Evolutionary conservation across 2,113 vertebrate species (phyloP).

Genomic region (Sapayoa aenigma): DNA sequence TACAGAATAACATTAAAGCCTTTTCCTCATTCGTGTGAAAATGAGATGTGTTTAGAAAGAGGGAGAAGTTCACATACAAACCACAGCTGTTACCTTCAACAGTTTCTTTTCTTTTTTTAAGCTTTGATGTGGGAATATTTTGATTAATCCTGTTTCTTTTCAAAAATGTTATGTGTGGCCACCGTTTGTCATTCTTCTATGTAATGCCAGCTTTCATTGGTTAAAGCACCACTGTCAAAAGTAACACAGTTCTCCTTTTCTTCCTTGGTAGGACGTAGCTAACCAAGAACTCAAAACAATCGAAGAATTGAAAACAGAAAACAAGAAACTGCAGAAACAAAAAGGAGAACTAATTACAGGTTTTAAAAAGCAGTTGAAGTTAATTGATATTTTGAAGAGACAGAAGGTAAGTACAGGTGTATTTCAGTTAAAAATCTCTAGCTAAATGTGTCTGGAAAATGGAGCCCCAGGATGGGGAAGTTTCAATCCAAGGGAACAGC

Average conservation of each 20-base stretch:
- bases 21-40: not conserved
- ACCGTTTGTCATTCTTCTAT: not conserved
- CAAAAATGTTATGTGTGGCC: not conserved
- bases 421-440: not conserved
- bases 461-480: not conserved
- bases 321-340: constrained; percentile 91
- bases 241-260: not conserved
- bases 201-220: not conserved
- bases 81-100: not conserved
- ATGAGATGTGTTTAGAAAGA: not conserved
- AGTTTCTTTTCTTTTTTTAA: not conserved
- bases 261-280: constrained; percentile 75
- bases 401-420: constrained; percentile 81
- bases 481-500: not conserved
- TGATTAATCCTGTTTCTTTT: not conserved
- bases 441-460: not conserved
- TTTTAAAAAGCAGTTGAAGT: constrained; percentile 93
- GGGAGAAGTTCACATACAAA: not conserved
- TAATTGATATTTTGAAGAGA: constrained; percentile 94
- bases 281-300: constrained; percentile 85
- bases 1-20: not conserved
- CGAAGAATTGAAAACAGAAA: constrained; percentile 86
- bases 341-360: constrained; percentile 88
- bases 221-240: not conserved
- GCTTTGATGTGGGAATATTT: not conserved